A percentile compares a stretch with the other conserved stretches of the same genome.
phyloP scores from a whole-genome alignment of 2,888 invertebrate species.

The Sphinx pinastri region DNA sequence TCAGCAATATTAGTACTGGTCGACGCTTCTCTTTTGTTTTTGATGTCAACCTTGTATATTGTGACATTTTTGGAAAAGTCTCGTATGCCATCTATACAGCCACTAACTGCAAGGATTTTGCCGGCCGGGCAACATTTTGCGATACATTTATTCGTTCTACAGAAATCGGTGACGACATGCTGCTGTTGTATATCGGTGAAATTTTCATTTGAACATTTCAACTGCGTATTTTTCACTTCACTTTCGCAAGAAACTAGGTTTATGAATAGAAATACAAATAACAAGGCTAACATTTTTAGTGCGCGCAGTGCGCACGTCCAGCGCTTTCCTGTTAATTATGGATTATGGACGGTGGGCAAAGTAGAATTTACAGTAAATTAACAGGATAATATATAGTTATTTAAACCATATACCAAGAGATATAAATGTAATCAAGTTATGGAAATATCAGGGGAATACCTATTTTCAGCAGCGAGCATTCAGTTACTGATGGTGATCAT shows the following conservation, averaged over 20 bases:
- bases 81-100: background rate
- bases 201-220: background rate
- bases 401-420: too few relatives aligned
- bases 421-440: too few relatives aligned
- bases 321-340: too few relatives aligned
- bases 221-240: background rate
- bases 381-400: too few relatives aligned
- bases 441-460: too few relatives aligned
- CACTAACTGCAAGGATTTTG: background rate
- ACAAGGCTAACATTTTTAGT: background rate
- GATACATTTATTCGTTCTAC: background rate
- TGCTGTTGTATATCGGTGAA: background rate
- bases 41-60: background rate
- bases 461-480: too few relatives aligned
- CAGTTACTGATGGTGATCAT: too few relatives aligned
- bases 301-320: too few relatives aligned
- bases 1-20: background rate
- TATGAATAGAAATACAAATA: background rate
- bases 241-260: background rate
- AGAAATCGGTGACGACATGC: background rate
- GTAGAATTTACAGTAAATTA: too few relatives aligned
- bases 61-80: background rate
- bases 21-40: background rate
- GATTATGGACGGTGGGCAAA: too few relatives aligned
- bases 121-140: slow-evolving; percentile 17